Base-by-base conservation (phyloP, 1,140 invertebrate species). In the Aradophagus sp. region DNA sequence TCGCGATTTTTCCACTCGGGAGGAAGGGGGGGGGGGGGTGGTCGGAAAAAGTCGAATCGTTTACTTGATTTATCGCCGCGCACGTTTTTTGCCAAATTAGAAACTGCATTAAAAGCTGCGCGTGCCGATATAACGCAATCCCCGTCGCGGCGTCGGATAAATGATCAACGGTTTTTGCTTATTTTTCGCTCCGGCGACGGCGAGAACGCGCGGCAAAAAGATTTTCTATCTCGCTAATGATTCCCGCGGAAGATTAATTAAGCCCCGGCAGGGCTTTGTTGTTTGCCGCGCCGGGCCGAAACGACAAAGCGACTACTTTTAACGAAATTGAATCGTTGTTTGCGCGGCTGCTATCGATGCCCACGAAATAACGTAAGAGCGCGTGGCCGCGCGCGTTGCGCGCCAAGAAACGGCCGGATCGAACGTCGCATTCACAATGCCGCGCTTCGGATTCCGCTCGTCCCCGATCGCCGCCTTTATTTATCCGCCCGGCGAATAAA, bases 61-160 rank as follows among this genome's bases (percentile, higher is more conserved):
- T 63, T 45, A 39, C 59, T 65, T 63, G 67, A 71, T 63, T 71
- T 71, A 71, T 71, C 41, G 26, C 34, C 45, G 47, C 11, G 26
- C 26, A 34, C 47, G 2, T 29, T 63, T 65, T 70, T 71, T 71
- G 47, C n/a, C 53, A 65, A 59, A 71, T 71, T 71, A 71, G 62
- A 72, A 66, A 72, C 34, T 72, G 56, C 55, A 72, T 72, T 66
- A 61, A 72, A 72, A 65, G 50, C 48, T 42, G 52, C 44, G 45
- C 27, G 69, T 67, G 62, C 62, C 69, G 58, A 73, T 67, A 73
- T 63, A 73, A 62, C 36, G 68, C 68, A 59, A 65, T 59, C 31
- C 26, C 35, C 48, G 61, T 65, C 47, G 45, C 34, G 34, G 4
- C 15, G 13, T 1, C 31, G 62, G 50, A 72, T 72, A 72, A 72